Evolutionary conservation across 2,888 invertebrate genomes (phyloP).

Genomic region (Drosophila yooni): DNA sequence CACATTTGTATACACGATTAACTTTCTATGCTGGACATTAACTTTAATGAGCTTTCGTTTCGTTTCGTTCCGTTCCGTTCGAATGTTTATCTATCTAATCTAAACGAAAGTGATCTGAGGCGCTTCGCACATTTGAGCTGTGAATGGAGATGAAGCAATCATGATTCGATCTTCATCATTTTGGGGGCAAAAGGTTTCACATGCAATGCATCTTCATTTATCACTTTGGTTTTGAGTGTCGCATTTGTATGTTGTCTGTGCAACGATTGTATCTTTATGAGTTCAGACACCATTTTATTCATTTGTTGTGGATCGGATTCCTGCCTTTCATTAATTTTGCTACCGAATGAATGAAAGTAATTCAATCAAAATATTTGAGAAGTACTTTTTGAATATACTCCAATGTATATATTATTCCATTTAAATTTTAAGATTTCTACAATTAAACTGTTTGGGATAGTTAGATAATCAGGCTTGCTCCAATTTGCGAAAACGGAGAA

Average conservation of each 20-base stretch:
- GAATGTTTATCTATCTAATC: slow-evolving; percentile 51
- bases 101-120: slow-evolving; percentile 30
- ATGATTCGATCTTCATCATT: background rate
- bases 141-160: slow-evolving; percentile 9
- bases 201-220: background rate
- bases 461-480: background rate
- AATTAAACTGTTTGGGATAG: background rate
- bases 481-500: background rate
- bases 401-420: background rate
- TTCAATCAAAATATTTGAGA: background rate
- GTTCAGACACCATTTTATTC: slow-evolving; percentile 17
- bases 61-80: slow-evolving; percentile 34
- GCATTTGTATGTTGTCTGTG: background rate
- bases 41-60: slow-evolving; percentile 71
- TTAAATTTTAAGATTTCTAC: background rate
- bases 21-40: slow-evolving; percentile 52
- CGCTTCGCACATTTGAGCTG: slow-evolving; percentile 11
- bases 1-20: slow-evolving; percentile 20
- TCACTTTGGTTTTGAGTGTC: background rate
- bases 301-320: background rate
- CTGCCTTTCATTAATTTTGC: background rate
- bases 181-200: background rate
- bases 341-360: background rate
- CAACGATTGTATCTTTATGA: background rate
- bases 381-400: background rate